A percentile compares a stretch with the other conserved stretches of the same genome.
phyloP scores from a whole-genome alignment of 2,113 vertebrate genomes.

The Synchiropus splendidus region DNA sequence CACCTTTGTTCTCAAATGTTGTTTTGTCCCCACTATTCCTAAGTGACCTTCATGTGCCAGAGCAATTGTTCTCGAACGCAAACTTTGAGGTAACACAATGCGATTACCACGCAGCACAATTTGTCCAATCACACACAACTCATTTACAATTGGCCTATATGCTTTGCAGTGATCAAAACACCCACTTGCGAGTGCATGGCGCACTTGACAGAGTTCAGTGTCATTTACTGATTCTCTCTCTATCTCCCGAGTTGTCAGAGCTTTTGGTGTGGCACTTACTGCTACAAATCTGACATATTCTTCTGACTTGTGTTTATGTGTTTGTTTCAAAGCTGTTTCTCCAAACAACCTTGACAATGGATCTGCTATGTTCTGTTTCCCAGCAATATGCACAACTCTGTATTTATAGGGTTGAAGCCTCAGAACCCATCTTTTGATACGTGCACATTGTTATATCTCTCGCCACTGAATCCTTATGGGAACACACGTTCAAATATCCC shows the following conservation, averaged over 20 bases:
- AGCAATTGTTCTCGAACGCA: neutral
- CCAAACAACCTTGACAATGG: neutral
- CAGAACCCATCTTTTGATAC: neutral
- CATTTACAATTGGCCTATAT: neutral
- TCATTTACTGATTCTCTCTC: neutral
- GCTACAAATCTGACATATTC: neutral
- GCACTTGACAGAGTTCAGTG: neutral
- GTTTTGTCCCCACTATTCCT: constrained; percentile 17
- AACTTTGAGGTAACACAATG: constrained; percentile 10
- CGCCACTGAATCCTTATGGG: too few relatives aligned
- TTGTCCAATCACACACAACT: neutral
- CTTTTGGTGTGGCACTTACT: neutral
- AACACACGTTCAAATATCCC: too few relatives aligned
- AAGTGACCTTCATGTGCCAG: constrained; percentile 5
- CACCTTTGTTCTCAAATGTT: constrained; percentile 14
- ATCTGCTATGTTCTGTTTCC: neutral
- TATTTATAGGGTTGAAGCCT: neutral
- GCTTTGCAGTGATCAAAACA: neutral
- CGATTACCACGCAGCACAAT: neutral
- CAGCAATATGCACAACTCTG: neutral
- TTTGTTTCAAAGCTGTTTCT: neutral
- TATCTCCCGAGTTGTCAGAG: neutral
- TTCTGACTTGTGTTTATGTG: neutral
- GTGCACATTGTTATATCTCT: too few relatives aligned
- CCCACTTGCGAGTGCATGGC: neutral